phyloP scores from a whole-genome alignment of 2,797 vertebrate species.

The Alfaro cultratus region DNA sequence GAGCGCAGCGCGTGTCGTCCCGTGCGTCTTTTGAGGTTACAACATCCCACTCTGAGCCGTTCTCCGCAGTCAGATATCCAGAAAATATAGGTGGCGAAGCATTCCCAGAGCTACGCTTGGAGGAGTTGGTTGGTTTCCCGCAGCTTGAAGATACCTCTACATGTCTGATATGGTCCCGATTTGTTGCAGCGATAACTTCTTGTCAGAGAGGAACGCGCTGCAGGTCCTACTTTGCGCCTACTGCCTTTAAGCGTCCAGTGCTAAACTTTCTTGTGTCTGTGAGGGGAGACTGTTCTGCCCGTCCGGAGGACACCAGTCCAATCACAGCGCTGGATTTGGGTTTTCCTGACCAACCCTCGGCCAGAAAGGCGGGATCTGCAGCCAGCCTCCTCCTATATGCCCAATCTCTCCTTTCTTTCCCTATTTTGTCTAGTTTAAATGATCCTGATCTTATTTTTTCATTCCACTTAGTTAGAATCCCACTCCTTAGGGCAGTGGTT shows the following conservation, averaged over 20 bases:
- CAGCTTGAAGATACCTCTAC: not conserved
- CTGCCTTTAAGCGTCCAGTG: constrained; percentile 50
- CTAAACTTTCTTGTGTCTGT: constrained; percentile 73
- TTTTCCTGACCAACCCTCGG: constrained; percentile 69
- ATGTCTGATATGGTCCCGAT: constrained; percentile 18
- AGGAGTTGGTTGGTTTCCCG: not conserved
- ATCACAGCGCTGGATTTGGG: constrained; percentile 57
- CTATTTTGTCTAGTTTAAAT: constrained; percentile 1
- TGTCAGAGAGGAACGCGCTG: constrained; percentile 3
- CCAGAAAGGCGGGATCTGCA: constrained; percentile 62
- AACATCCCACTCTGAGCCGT: constrained; percentile 43
- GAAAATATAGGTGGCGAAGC: constrained; percentile 1
- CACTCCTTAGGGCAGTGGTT: not conserved
- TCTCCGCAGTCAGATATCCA: constrained; percentile 48
- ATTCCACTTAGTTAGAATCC: not conserved
- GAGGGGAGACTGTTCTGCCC: constrained; percentile 52
- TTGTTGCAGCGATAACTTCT: not conserved
- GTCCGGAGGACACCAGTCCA: constrained; percentile 55
- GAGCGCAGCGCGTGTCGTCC: constrained; percentile 45
- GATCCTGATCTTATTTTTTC: not conserved
- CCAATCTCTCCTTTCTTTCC: not conserved
- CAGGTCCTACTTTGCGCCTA: constrained; percentile 34
- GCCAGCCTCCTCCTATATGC: constrained; percentile 13
- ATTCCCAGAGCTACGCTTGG: not conserved
- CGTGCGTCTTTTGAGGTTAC: constrained; percentile 37